Evolutionary conservation across 2,797 vertebrate species (phyloP).

Genomic region (Notamacropus eugenii): DNA sequence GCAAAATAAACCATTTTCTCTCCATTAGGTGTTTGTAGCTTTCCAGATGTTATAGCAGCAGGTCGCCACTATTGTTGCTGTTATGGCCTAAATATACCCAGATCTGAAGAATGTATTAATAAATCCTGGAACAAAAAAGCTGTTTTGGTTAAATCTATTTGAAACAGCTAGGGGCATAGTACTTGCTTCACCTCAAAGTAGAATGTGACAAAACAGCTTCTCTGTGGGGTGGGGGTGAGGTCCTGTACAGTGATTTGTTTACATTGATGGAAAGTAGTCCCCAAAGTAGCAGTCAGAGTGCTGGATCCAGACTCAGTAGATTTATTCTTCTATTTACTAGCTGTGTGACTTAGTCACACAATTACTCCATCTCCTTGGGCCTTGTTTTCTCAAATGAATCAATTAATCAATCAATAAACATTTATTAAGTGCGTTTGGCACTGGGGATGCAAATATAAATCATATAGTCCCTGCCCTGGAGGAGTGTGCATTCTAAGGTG

Average conservation of each 20-base stretch:
- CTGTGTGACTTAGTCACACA: background rate
- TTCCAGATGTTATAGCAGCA: conserved; percentile 1
- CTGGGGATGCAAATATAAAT: background rate
- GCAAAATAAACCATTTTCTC: background rate
- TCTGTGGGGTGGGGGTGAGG: background rate
- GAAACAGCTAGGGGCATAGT: background rate
- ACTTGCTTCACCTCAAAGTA: background rate
- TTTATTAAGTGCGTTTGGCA: background rate
- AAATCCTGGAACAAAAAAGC: background rate
- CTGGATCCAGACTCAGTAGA: background rate
- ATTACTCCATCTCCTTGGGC: background rate
- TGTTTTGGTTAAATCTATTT: background rate
- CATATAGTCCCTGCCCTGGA: background rate
- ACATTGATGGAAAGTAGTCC: background rate
- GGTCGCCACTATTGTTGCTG: background rate
- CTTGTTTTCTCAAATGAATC: background rate
- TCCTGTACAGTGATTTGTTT: background rate
- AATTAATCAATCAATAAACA: background rate
- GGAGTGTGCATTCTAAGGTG: background rate
- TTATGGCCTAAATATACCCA: background rate
- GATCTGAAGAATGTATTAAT: background rate
- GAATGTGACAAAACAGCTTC: background rate
- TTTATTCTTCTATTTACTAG: background rate
- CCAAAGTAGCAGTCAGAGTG: background rate
- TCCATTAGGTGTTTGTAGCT: background rate